Conservation (phyloP, 2,113 vertebrate species). For the Heptranchias perlo region DNA sequence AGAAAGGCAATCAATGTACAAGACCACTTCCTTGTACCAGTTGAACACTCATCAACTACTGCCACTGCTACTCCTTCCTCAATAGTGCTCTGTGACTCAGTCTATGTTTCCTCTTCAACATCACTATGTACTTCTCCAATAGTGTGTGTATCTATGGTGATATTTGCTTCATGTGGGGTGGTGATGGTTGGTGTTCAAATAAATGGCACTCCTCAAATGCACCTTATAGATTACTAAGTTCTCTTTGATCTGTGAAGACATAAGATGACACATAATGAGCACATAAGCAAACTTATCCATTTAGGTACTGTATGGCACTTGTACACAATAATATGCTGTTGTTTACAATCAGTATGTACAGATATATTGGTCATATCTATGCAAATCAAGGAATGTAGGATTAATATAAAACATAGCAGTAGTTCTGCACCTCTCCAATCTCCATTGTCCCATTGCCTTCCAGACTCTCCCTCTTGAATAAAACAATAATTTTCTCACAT, state of each 20-base stretch:
- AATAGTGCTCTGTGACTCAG: neutral
- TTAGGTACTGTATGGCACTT: no score
- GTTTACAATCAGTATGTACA: no score
- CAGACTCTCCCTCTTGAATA: neutral
- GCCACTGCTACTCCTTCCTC: neutral
- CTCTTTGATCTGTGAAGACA: neutral
- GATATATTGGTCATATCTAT: no score
- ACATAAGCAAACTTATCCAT: neutral
- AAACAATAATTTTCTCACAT: neutral
- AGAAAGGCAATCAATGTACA: neutral
- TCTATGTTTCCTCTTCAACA: neutral
- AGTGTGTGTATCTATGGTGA: no score
- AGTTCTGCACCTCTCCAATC: neutral
- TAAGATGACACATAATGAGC: neutral
- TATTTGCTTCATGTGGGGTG: no score
- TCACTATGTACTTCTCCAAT: neutral
- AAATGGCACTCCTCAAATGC: neutral
- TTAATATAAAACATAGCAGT: neutral
- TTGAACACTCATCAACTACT: no score
- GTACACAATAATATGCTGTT: no score
- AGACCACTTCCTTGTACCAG: neutral
- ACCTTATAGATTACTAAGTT: no score
- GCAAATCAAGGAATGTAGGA: neutral
- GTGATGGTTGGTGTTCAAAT: neutral
- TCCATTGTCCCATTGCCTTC: neutral